Evolutionary conservation across 35 echinoderm and acorn worm genomes (phyloP).

Genomic region (Acanthaster planci): DNA sequence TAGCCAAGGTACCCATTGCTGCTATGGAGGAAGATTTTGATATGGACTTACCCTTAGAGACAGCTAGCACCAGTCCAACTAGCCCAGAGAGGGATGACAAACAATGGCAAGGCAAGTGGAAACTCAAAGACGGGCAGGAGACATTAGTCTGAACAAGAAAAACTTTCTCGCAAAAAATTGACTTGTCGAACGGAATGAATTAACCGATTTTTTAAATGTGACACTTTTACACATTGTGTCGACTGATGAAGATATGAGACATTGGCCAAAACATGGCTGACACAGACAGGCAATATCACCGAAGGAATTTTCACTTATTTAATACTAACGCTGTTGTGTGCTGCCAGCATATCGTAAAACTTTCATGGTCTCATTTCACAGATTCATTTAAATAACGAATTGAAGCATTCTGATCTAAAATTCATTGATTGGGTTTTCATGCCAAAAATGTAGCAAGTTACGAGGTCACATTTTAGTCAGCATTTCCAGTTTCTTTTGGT

Average conservation of each 20-base stretch:
- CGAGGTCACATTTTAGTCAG: too few relatives aligned
- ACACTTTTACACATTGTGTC: slow-evolving; percentile 16
- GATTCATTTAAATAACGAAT: too few relatives aligned
- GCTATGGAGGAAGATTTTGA: slow-evolving; percentile 42
- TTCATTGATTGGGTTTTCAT: too few relatives aligned
- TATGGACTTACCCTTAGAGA: slow-evolving; percentile 29
- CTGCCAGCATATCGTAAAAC: too few relatives aligned
- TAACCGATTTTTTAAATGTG: slow-evolving; percentile 15
- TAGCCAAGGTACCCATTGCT: slow-evolving; percentile 35
- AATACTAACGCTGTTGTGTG: too few relatives aligned
- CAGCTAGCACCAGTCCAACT: slow-evolving; percentile 3
- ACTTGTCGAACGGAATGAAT: not conserved
- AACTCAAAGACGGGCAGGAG: slow-evolving; percentile 38
- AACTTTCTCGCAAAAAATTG: not conserved
- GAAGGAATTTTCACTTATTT: too few relatives aligned
- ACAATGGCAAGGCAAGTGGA: slow-evolving; percentile 28
- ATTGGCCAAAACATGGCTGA: not conserved
- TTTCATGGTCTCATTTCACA: too few relatives aligned
- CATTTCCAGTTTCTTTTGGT: too few relatives aligned
- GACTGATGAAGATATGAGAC: slow-evolving; percentile 19
- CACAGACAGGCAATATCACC: not conserved
- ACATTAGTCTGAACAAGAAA: slow-evolving; percentile 38
- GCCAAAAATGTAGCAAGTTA: too few relatives aligned
- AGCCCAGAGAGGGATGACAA: slow-evolving; percentile 22
- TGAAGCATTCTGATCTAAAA: too few relatives aligned